Evolutionary conservation across 2,888 invertebrate genomes (phyloP).

Genomic region (Pycnomerus fuliginosus): DNA sequence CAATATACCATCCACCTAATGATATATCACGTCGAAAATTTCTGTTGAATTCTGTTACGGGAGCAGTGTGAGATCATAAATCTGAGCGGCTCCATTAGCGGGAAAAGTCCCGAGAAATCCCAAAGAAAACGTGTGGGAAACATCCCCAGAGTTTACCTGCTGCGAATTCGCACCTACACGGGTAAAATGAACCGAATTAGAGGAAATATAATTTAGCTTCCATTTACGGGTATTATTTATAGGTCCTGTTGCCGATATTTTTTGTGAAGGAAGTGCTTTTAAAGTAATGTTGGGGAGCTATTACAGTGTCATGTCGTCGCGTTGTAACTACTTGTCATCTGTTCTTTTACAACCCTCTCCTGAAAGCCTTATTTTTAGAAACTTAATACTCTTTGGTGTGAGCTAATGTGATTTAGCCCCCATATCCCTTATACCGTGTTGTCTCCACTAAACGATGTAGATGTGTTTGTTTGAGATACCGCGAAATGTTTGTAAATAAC

Average conservation of each 20-base stretch:
- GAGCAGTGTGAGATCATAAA: no score
- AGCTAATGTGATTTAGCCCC: slow-evolving; percentile 17
- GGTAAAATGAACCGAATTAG: no score
- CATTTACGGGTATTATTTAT: slow-evolving; percentile 12
- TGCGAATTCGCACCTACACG: no score
- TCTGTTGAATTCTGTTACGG: no score
- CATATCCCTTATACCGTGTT: slow-evolving; percentile 5
- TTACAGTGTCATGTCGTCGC: slow-evolving; percentile 47
- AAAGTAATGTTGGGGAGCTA: slow-evolving; percentile 44
- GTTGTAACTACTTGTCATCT: slow-evolving; percentile 47
- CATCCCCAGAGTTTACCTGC: no score
- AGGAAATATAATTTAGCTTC: slow-evolving; percentile 10
- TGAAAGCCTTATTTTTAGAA: slow-evolving; percentile 44
- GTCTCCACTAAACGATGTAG: slow-evolving; percentile 13
- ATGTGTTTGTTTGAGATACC: slow-evolving; percentile 18
- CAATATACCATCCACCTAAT: no score
- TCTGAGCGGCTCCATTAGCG: no score
- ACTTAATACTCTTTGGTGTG: slow-evolving; percentile 24
- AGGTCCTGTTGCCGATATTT: slow-evolving; percentile 19
- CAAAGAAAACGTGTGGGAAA: no score
- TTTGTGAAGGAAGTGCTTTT: slow-evolving; percentile 41
- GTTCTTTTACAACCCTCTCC: slow-evolving; percentile 40
- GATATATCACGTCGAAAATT: no score
- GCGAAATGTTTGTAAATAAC: slow-evolving; percentile 19
- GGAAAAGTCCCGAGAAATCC: no score